Base-by-base conservation (phyloP, 2,113 vertebrate genomes). In the Tauraco erythrolophus region DNA sequence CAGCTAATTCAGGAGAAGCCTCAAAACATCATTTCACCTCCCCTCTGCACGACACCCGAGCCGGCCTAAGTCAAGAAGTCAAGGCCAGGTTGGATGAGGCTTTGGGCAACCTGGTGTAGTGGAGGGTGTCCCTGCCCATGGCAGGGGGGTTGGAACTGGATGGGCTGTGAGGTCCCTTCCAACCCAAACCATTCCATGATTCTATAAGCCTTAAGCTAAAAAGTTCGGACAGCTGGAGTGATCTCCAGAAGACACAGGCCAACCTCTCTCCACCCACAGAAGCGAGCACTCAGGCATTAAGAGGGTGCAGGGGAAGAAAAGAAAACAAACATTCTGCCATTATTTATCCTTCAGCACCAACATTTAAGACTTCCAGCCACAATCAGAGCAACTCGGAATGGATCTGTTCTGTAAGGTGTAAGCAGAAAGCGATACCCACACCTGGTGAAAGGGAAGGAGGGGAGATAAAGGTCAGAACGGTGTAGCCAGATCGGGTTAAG, bases 391-490 rank as follows among this genome's bases (percentile, higher is more conserved):
- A 11, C 17, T 3, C 10, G 1, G 19, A 71, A 46, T 3, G 3
- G 87, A 62, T 74, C 35, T 51, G 37, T 9, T 19, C 21, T 19
- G 56, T 8, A 25, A 66, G 51, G 56, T 22, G 35, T 3, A 43
- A 45, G 70, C 88, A 94, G 74, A 89, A 93, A 68, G 54, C 0
- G 70, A 96, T 65, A 82, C 4, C 69, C 50, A 23, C 10, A 65
- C 48, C 93, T 82, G 81, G 35, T 41, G 92, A 95, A 94, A 96
- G 81, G 61, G 27, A 72, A 95, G 81, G 75, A 71, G 91, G 28
- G 69, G 12, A 97, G 81, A 92, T 16, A 24, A 60, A 83, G 92
- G 92, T 75, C 92, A 91, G 10, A 37, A 17, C 28, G 24, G 27
- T 1, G 61, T 12, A 88, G 65, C 14, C 58, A 53, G 94, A 76